A percentile compares a stretch with the other conserved stretches of the same genome.
These are phyloP conservation scores for Neotragus pygmaeus DNA, from an alignment of 2,113 vertebrate species.

Conservation along the genomic window DNA sequence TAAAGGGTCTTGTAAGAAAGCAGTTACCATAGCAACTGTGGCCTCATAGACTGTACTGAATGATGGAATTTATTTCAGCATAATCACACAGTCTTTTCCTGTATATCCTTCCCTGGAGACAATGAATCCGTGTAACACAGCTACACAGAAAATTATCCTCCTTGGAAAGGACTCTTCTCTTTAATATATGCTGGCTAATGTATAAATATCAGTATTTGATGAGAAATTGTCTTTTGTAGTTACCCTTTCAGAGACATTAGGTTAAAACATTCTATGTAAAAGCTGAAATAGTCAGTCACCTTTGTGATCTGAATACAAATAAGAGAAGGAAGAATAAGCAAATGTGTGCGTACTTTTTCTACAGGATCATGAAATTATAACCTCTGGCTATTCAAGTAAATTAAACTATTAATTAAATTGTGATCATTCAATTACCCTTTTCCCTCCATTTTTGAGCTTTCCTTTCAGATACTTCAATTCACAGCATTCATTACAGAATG, in stretches of 20 bases:
- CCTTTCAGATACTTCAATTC: background rate
- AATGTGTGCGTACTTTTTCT: background rate
- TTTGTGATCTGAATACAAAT: background rate
- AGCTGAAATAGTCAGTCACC: conserved; percentile 5
- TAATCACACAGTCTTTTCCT: background rate
- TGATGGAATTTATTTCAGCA: background rate
- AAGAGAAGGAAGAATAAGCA: background rate
- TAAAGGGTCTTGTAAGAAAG: conserved; percentile 15
- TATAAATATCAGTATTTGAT: background rate
- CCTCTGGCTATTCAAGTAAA: background rate
- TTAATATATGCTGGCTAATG: background rate
- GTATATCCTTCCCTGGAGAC: background rate
- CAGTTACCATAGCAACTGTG: conserved; percentile 62
- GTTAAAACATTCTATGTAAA: background rate
- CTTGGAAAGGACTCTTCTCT: background rate
- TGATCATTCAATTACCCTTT: background rate
- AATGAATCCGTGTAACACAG: background rate
- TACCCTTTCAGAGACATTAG: background rate
- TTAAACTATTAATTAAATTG: conserved; percentile 24
- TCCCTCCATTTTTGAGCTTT: conserved; percentile 15
- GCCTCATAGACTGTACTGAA: background rate
- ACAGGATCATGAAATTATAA: conserved; percentile 21
- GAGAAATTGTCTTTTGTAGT: background rate
- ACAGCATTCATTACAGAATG: background rate
- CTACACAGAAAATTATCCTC: background rate